phyloP scores from a whole-genome alignment of 2,797 vertebrate genomes.

The Propithecus perrieri region DNA sequence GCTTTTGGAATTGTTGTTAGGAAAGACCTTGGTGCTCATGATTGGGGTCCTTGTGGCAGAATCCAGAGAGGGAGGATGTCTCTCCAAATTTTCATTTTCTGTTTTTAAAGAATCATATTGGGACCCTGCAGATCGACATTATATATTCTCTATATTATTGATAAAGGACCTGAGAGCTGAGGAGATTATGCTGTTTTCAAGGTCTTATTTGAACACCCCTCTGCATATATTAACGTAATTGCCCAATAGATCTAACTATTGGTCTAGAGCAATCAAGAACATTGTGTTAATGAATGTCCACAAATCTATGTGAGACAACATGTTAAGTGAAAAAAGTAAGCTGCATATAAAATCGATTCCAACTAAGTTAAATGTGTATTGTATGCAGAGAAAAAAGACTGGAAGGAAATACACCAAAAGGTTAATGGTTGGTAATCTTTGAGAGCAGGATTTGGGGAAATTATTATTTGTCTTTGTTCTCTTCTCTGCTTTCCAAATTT shows the following conservation, averaged over 20 bases:
- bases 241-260: neutral
- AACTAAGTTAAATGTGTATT: neutral
- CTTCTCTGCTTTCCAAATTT: slow-evolving; percentile 12
- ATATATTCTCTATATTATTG: neutral
- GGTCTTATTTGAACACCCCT: neutral
- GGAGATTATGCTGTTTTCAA: neutral
- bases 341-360: neutral
- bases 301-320: neutral
- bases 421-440: neutral
- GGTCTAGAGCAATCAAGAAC: neutral
- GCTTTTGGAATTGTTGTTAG: neutral
- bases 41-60: neutral
- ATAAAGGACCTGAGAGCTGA: neutral
- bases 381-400: neutral
- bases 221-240: neutral
- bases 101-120: neutral
- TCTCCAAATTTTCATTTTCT: neutral
- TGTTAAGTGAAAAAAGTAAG: neutral
- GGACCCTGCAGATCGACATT: neutral
- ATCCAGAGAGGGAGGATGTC: neutral
- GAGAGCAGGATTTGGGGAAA: neutral
- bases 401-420: neutral
- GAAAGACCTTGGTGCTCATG: neutral
- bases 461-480: slow-evolving; percentile 14
- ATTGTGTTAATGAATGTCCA: neutral